Evolutionary conservation across 2,888 invertebrate genomes (phyloP).

Genomic region (Tolmerus cingulatus): DNA sequence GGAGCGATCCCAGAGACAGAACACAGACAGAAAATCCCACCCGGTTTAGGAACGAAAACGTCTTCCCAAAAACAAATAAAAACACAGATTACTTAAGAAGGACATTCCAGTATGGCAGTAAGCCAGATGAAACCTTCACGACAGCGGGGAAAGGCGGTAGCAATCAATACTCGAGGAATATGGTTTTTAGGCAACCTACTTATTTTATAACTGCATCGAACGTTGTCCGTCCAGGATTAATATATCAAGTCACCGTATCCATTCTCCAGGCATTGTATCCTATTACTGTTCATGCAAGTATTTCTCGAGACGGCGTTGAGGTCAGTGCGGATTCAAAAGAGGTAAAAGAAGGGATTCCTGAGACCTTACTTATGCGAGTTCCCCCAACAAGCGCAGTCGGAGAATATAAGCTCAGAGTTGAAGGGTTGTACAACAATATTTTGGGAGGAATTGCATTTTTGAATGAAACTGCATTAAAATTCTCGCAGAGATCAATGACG

Average conservation of each 20-base stretch:
- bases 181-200: constrained; percentile 64
- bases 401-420: constrained; percentile 82
- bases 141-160: background rate
- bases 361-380: constrained; percentile 88
- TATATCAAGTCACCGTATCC: constrained; percentile 87
- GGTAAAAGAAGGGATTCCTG: constrained; percentile 86
- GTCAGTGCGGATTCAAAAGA: constrained; percentile 82
- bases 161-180: background rate
- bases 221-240: constrained; percentile 89
- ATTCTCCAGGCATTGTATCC: constrained; percentile 81
- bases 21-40: background rate
- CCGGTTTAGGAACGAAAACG: background rate
- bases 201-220: constrained; percentile 93
- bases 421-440: constrained; percentile 73
- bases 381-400: constrained; percentile 86
- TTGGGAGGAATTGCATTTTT: constrained; percentile 88
- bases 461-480: constrained; percentile 85
- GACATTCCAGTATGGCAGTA: background rate
- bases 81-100: constrained; percentile 5
- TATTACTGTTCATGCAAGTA: constrained; percentile 86
- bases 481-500: constrained; percentile 91
- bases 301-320: constrained; percentile 89
- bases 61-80: background rate
- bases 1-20: background rate
- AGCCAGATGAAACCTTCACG: background rate